Base-by-base conservation (phyloP, 2,888 invertebrate species). In the Lypha dubia region DNA sequence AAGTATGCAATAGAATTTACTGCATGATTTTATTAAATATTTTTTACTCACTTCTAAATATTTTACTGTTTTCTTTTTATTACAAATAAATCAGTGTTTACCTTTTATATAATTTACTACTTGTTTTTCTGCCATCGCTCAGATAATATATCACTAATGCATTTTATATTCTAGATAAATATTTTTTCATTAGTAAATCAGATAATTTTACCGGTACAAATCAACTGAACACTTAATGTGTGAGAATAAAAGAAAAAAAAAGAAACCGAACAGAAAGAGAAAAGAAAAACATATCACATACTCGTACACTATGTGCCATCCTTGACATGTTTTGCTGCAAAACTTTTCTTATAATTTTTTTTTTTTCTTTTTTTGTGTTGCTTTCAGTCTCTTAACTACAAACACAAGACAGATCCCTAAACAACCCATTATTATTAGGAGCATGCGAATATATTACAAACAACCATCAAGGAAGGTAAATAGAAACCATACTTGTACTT, bases 331-430 rank as follows among this genome's bases (percentile, higher is more conserved):
- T 80, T 80, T 71, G 63, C 68, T 74, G 70, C 9, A 65, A 81
- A 83, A 70, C n/a, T 79, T 83, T 75, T 46, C 2, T 11, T 28
- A 28, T 62, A 41, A 53, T 35, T 17, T 38, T 11, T 35, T 46
- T 63, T 17, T 17, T n/a, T n/a, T n/a, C n/a, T n/a, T n/a, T n/a
- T n/a, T n/a, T n/a, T n/a, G n/a, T n/a, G n/a, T n/a, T n/a, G n/a
- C n/a, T n/a, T 20, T 13, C 24, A 46, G n/a, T 35, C 70, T 53
- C 44, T 41, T 62, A 28, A 44, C 44, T 62, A 20, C n/a, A 28
- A 67, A 84, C 65, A 79, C 56, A 67, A 67, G 71, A 84, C 80
- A 84, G 84, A 76, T 84, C 84, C 84, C 75, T 41, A 67, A 84
- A 79, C 79, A 65, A 76, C 22, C 79, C 58, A 76, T 80, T 80